Evolutionary conservation across 1,140 invertebrate species (phyloP).

Genomic region (Solenopsis fugax): DNA sequence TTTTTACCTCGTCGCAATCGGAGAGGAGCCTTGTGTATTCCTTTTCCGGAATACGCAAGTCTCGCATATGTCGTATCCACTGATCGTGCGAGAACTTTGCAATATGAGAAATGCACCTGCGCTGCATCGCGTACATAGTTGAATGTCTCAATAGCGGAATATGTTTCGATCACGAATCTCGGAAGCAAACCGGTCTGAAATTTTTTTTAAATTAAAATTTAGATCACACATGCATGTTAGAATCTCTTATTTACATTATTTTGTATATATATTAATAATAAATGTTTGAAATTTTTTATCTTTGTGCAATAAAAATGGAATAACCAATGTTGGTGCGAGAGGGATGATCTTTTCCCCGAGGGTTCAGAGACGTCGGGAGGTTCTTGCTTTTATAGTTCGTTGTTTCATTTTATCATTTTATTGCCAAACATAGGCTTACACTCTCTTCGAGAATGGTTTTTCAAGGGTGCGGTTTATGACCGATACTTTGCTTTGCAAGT

Average conservation of each 20-base stretch:
- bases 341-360: not conserved
- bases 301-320: not conserved
- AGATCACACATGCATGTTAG: not conserved
- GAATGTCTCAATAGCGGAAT: not conserved
- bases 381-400: not conserved
- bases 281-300: not conserved
- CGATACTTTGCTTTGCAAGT: not conserved
- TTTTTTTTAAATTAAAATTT: not conserved
- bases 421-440: slow-evolving; percentile 5
- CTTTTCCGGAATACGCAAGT: slow-evolving; percentile 31
- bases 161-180: not conserved
- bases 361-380: not conserved
- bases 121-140: not conserved
- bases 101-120: slow-evolving; percentile 38
- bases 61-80: slow-evolving; percentile 15
- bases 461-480: slow-evolving; percentile 8
- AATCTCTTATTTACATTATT: not conserved
- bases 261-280: not conserved
- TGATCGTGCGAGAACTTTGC: slow-evolving; percentile 32
- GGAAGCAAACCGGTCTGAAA: not conserved
- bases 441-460: not conserved
- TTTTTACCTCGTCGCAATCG: slow-evolving; percentile 44
- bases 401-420: slow-evolving; percentile 11
- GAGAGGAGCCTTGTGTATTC: slow-evolving; percentile 5
- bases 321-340: not conserved